Conservation (phyloP, 2,888 invertebrate genomes). For the Ophion ellenae region DNA sequence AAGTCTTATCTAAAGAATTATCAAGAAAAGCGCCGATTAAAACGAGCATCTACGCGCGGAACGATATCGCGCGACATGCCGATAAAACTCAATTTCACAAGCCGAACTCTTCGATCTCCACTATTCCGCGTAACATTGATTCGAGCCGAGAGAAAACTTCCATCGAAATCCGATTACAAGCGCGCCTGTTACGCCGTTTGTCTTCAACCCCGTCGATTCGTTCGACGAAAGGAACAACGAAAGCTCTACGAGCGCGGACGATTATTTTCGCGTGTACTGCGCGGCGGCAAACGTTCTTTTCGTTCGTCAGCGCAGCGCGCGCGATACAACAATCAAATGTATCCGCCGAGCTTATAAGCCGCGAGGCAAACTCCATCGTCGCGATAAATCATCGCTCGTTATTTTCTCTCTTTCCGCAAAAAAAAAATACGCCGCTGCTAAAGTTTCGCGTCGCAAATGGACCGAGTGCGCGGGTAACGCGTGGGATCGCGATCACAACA, state of each 20-base stretch:
- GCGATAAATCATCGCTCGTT: neutral
- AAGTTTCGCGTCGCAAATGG: constrained; percentile 11
- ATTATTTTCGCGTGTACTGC: neutral
- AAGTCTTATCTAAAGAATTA: too few relatives aligned
- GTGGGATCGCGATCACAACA: neutral
- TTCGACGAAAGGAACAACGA: neutral
- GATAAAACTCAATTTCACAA: neutral
- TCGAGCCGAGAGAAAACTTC: neutral
- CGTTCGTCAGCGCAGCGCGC: neutral
- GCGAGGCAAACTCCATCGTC: neutral
- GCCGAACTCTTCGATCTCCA: neutral
- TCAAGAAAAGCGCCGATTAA: too few relatives aligned
- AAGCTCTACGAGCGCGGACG: neutral
- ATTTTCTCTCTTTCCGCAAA: neutral
- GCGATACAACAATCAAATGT: constrained; percentile 4
- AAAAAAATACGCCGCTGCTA: neutral
- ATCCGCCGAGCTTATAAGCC: constrained; percentile 1
- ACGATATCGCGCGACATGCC: neutral
- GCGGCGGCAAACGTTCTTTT: constrained; percentile 2
- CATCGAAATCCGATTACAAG: neutral
- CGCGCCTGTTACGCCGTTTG: neutral
- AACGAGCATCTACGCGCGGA: too few relatives aligned
- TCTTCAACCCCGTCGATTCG: neutral
- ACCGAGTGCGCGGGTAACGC: neutral
- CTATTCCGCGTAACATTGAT: neutral